Conservation (phyloP, 2,113 vertebrate species). For the Dicaeum eximium region DNA sequence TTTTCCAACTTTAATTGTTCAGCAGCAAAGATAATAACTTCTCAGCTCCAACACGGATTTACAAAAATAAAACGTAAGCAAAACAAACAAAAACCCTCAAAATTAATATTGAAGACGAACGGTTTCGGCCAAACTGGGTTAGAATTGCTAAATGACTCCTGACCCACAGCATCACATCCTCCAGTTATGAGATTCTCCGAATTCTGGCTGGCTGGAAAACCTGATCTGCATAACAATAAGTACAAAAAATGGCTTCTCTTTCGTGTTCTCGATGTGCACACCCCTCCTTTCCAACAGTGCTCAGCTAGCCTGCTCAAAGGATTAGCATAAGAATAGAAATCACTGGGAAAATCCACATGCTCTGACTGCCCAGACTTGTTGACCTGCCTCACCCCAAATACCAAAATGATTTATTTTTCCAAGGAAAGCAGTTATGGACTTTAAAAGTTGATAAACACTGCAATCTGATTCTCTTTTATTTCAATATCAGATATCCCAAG, state of each 20-base stretch:
- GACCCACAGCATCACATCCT: neutral
- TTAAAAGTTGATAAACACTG: neutral
- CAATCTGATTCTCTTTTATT: neutral
- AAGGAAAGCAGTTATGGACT: neutral
- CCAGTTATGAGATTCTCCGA: neutral
- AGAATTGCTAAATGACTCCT: neutral
- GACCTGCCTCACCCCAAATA: neutral
- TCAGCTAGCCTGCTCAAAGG: neutral
- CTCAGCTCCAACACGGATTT: neutral
- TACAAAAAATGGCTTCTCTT: neutral
- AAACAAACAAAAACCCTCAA: neutral
- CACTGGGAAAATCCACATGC: neutral
- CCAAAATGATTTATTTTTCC: neutral
- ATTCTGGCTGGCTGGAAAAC: neutral
- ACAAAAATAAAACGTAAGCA: neutral
- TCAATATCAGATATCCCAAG: neutral
- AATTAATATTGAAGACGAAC: neutral
- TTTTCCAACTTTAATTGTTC: neutral
- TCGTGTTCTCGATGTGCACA: neutral
- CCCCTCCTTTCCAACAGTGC: neutral
- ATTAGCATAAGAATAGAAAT: constrained; percentile 52
- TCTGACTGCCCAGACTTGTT: neutral
- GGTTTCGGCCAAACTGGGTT: neutral
- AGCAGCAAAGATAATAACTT: neutral
- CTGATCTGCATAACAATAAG: neutral